These are phyloP conservation scores for Daboia siamensis DNA, from an alignment of 2,113 vertebrate genomes.

Conservation along the genomic window DNA sequence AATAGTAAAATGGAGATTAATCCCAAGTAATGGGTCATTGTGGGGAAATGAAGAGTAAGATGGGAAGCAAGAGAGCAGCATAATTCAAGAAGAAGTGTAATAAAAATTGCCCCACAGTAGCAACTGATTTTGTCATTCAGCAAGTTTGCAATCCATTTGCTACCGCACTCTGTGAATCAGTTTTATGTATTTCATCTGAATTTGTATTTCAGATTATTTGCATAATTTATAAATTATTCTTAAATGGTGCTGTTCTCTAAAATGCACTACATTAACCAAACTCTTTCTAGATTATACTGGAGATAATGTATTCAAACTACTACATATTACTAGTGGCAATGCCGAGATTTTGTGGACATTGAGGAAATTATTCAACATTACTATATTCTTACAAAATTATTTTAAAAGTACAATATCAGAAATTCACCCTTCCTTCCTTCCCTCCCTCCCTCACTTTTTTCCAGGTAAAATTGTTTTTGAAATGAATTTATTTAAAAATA, in stretches of 20 bases:
- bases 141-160: background rate
- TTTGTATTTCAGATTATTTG: too few relatives aligned
- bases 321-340: background rate
- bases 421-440: background rate
- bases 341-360: background rate
- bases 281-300: background rate
- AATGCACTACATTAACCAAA: background rate
- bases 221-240: background rate
- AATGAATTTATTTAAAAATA: background rate
- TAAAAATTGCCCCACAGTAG: background rate
- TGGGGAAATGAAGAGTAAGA: background rate
- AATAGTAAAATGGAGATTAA: background rate
- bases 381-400: background rate
- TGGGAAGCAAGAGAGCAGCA: too few relatives aligned
- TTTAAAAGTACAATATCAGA: background rate
- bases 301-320: background rate
- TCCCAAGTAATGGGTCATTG: background rate
- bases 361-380: background rate
- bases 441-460: background rate
- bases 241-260: background rate
- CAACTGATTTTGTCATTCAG: background rate
- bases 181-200: background rate
- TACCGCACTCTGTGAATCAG: background rate
- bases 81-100: background rate
- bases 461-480: background rate